Evolutionary conservation across 2,797 vertebrate species (phyloP), one percentile per base, ranked within the genome.

Genomic region (Serranus cabrilla): DNA sequence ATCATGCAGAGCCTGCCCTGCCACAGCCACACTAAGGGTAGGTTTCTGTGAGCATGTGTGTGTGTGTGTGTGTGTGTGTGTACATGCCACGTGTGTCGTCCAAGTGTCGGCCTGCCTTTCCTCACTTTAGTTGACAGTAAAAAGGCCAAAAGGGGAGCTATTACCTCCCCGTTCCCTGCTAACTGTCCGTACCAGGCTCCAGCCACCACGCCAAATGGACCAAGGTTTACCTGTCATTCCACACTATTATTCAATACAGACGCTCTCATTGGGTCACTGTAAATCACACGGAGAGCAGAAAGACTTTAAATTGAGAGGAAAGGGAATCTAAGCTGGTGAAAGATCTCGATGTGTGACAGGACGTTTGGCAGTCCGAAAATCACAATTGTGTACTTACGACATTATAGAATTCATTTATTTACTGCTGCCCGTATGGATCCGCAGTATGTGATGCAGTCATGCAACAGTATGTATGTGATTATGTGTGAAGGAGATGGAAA

Each of bases 121-220:
- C 81, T 90, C 82, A 88, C 79, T 85, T 73, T 60, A 64, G 76
- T 50, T 87, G 87, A 90, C 85, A 83, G 64, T 81, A 85, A 82
- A 76, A 86, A 85, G 77, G 71, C 62, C 67, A 69, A 75, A 68
- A 66, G 74, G 60, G 68, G 76, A 87, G 68, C 68, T n/a, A 72
- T 90, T 83, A 87, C 86, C 83, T 80, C 84, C 78, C 68, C 3
- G 21, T 61, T 81, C 39, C 47, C 74, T 76, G 54, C 51, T 59
- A 49, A 40, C 66, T 50, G 49, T 74, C 57, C 21, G 84, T 89
- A 89, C 91, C 89, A 93, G 81, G 85, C 87, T 78, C 85, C 34
- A 52, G 65, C 78, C 80, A 80, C 77, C 65, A 42, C 57, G 27
- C 55, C 71, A 75, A 86, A 83, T 66, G 69, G 47, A 76, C 61